These are phyloP conservation scores for Psylliodes chrysocephalus DNA, from an alignment of 2,888 invertebrate species.

Conservation along the genomic window DNA sequence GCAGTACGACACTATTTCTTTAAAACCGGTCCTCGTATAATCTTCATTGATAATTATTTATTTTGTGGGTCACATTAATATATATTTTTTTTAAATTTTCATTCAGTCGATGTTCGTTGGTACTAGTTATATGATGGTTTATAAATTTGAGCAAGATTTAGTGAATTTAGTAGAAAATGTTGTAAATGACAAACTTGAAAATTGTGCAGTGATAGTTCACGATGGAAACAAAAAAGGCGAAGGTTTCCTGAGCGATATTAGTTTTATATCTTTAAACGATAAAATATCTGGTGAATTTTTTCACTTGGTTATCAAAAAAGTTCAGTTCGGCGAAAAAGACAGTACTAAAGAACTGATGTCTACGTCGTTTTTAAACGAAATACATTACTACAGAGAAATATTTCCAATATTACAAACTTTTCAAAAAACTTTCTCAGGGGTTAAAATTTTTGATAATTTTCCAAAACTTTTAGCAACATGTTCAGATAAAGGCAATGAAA, in stretches of 20 bases:
- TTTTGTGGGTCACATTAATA: no score
- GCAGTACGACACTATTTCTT: no score
- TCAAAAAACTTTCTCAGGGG: background rate
- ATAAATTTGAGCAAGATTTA: background rate
- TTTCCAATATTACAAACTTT: constrained; percentile 8
- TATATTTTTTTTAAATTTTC: no score
- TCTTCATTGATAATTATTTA: no score
- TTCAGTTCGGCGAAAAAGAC: background rate
- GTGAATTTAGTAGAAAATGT: constrained; percentile 2
- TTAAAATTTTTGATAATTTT: constrained; percentile 3
- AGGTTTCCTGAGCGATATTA: constrained; percentile 12
- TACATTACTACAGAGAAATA: background rate
- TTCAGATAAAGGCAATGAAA: background rate
- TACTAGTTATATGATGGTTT: background rate
- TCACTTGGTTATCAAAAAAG: background rate
- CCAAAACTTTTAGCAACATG: constrained; percentile 2
- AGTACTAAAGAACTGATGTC: constrained; percentile 17
- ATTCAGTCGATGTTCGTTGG: no score
- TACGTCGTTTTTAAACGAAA: background rate
- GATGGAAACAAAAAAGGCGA: constrained; percentile 19
- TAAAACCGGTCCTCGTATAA: no score
- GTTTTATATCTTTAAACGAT: constrained; percentile 5
- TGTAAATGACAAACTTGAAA: constrained; percentile 16
- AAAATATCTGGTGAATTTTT: constrained; percentile 4
- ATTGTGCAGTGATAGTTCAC: constrained; percentile 8